These are phyloP conservation scores for Megaustenia siamemsis DNA, from an alignment of 2,888 invertebrate species.

Conservation along the genomic window DNA sequence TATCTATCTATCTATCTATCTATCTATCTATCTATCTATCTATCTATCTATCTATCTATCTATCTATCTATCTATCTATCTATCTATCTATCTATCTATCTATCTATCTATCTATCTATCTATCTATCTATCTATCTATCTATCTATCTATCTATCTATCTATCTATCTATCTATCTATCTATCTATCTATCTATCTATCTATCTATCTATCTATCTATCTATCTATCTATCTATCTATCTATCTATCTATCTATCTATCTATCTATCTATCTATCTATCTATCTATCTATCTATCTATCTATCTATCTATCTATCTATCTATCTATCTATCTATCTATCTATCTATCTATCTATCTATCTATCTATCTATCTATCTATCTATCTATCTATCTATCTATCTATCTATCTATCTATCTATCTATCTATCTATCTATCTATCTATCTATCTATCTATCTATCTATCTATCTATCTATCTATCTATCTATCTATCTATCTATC, in stretches of 20 bases:
- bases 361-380: no score
- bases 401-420: no score
- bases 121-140: neutral
- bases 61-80: neutral
- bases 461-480: no score
- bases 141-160: neutral
- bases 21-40: neutral
- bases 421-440: no score
- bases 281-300: no score
- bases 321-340: no score
- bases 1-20: neutral
- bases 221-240: neutral
- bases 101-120: neutral
- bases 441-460: no score
- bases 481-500: no score
- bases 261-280: neutral
- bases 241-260: conserved; percentile 9
- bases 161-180: neutral
- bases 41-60: neutral
- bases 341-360: no score
- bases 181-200: neutral
- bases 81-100: neutral
- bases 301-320: no score
- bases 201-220: neutral
- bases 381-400: no score